Evolutionary conservation across 2,888 invertebrate species (phyloP), one percentile per base, ranked within the genome.

Genomic region (Chrysotoxum bicinctum): DNA sequence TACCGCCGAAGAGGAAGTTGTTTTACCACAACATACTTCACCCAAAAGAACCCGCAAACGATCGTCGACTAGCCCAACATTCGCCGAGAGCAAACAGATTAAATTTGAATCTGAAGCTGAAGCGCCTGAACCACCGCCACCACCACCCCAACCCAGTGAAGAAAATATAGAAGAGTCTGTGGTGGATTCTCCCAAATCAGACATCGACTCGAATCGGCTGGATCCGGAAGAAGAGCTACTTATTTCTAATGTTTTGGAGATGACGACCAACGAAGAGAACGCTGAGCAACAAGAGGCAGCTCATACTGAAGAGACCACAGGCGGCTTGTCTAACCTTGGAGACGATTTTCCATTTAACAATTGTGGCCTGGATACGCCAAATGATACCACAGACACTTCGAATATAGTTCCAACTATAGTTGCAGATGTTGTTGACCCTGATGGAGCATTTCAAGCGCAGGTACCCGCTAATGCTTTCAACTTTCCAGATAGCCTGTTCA

Each of bases 401-500:
- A 85, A 85, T 43, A 69, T 85, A 56, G 76, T 85, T 52, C 81
- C 85, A 81, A 81, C 85, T 8, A 85, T 85, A 69, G 80, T 75
- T 16, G 43, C 66, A 21, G 85, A 80, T 21, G 85, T 81, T 62
- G 81, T 74, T n/a, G 69, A 64, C 0, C 2, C 60, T 3, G 81
- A 81, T 32, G 85, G 72, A 30, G 69, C 80, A 58, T 85, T 75
- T 43, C 73, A 62, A 16, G 74, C 72, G 2, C 76, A 85, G 52
- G 80, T 76, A 37, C 64, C 80, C 3, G 68, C 60, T 12, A 80
- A 58, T 74, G 48, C 80, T 12, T 85, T 81, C 37, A 85, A 73
- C 48, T 85, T 85, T 37, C 12, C 73, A 3, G 85, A 85, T 43
- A 85, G 85, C 19, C 43, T 85, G 37, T 85, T 85, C 19, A 85